Evolutionary conservation across 2,888 invertebrate species (phyloP).

Genomic region (Leptopilina drosophilae): DNA sequence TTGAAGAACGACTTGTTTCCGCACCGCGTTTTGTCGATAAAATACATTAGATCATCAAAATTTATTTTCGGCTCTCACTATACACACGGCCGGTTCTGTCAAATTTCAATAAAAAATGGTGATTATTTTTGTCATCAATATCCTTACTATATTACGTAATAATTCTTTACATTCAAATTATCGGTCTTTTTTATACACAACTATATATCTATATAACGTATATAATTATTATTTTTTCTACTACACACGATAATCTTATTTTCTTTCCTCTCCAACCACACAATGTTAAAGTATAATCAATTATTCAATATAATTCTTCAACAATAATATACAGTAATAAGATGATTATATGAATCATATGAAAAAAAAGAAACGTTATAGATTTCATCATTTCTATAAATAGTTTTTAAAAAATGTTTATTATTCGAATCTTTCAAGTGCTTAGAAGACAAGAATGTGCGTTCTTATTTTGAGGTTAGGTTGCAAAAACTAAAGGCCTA

Average conservation of each 20-base stretch:
- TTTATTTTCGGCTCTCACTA: conserved; percentile 16
- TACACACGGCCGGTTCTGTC: background rate
- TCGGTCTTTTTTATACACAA: background rate
- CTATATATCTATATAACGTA: background rate
- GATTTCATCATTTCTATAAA: conserved; percentile 19
- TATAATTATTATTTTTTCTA: background rate
- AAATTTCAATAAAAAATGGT: conserved; percentile 4
- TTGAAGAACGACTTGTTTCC: background rate
- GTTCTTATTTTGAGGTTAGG: background rate
- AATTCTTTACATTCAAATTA: background rate
- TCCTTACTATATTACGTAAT: background rate
- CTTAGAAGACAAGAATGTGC: background rate
- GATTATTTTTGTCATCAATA: background rate
- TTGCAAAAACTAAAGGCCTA: background rate
- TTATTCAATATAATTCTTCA: too few species aligned
- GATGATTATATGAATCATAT: background rate
- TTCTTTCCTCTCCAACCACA: background rate
- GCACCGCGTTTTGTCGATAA: conserved; percentile 15
- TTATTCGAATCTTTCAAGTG: background rate
- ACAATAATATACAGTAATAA: background rate
- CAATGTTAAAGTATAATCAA: too few species aligned
- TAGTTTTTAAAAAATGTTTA: conserved; percentile 11
- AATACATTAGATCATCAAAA: conserved; percentile 18
- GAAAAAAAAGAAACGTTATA: background rate
- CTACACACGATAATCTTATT: background rate